Base-by-base conservation (phyloP, 1,140 invertebrate species). In the Pachyrhynchus sulphureomaculatus region DNA sequence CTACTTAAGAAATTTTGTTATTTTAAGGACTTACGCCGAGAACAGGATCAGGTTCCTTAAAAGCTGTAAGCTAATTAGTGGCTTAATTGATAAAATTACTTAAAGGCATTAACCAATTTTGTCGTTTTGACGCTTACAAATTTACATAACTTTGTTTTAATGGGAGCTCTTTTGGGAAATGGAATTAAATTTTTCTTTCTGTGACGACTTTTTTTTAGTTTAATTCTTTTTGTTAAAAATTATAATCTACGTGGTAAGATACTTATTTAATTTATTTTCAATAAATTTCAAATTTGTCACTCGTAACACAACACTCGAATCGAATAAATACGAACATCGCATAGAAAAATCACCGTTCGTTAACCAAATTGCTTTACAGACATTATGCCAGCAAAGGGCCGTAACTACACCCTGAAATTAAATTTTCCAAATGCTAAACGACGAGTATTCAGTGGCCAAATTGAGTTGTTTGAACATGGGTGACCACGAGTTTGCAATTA, bases 91-190 rank as follows among this genome's bases (percentile, higher is more conserved):
- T 4, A 13, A 58, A 58, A 58, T 58, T 58, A 44, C 45, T 48
- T 58, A 58, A 58, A 33, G 39, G 44, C 34, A 26, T 58, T 58
- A 58, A 24, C 55, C 42, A 23, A 58, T 37, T 58, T 55, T 48
- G 42, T 29, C 26, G 55, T 48, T 44, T 13, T 32, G 29, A 45
- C 37, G 21, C 37, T 44, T 33, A 44, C 26, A 45, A 45, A 59
- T 59, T 59, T 59, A 21, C 56, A 59, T 59, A 59, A 59, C 39
- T 21, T 41, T 33, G 21, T 59, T 59, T 44, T 58, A 47, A 58
- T 48, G 37, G 20, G 33, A 32, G 23, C 2, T 2, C 26, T 29
- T 29, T 29, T 9, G 26, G 26, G 26, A 29, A 29, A 29, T 29
- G 12, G 26, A 29, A 29, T 29, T 29, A 29, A 29, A 29, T 6